Evolutionary conservation across 1,140 invertebrate species (phyloP), one percentile per base, ranked within the genome.

Genomic region (Stegodyphus mimosarum): DNA sequence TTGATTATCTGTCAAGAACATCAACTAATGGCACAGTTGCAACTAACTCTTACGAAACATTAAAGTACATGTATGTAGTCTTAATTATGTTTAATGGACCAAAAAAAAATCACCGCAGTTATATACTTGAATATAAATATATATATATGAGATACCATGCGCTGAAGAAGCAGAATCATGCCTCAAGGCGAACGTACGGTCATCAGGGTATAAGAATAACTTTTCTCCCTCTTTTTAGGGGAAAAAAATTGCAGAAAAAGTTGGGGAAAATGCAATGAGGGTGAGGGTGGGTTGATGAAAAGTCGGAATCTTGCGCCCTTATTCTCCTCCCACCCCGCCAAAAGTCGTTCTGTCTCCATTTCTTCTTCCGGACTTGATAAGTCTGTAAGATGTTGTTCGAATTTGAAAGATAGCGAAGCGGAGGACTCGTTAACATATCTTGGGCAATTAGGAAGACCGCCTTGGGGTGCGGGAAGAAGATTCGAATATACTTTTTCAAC

Each of bases 391-490:
- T 83, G 79, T 73, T 73, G 79, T 73, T 66, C 79, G 79, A 83
- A 83, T 73, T 73, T 83, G 33, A 50, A 18, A 15, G 53, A 18
- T 17, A 6, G 49, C 7, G 15, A 64, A 64, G 51, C 18, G 13
- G 52, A 18, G 71, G 48, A 33, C 79, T 83, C 79, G 79, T 83
- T 83, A 83, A 83, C 79, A 83, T 83, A 83, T 83, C 79, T 83
- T 74, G 70, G 79, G 79, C 79, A 83, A 83, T 83, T 83, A 83
- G 79, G 79, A 73, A 15, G 76, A 73, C 49, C 6, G 79, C 79
- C 79, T 50, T 50, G 53, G 64, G 78, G 78, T 55, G 70, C 33
- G 48, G 33, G 50, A 15, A 50, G 69, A 53, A 69, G 71, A 81
- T 83, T 83, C 79, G 33, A 83, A 83, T 64, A 15, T 17, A 73